Evolutionary conservation across 2,888 invertebrate species (phyloP).

Genomic region (Phorcus lineatus): DNA sequence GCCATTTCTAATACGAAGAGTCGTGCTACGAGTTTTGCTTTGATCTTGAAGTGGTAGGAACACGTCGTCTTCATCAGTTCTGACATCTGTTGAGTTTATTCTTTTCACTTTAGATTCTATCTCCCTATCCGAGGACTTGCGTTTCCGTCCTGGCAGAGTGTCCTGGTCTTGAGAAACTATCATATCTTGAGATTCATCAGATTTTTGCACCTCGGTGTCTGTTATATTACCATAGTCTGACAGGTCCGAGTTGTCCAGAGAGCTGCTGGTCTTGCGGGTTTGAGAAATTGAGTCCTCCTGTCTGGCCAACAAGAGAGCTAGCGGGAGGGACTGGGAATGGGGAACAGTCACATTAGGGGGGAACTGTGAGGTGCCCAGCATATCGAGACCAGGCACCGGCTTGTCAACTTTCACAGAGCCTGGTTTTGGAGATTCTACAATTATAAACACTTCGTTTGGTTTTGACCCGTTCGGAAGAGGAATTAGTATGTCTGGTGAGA

Average conservation of each 20-base stretch:
- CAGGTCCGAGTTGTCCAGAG: conserved; percentile 20
- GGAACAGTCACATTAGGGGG: background rate
- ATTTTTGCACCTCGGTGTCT: conserved; percentile 23
- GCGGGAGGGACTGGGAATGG: background rate
- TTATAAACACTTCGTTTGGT: conserved; percentile 29
- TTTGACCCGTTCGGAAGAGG: conserved; percentile 18
- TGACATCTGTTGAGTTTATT: background rate
- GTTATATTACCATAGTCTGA: conserved; percentile 17
- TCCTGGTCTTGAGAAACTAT: background rate
- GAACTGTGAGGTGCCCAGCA: background rate
- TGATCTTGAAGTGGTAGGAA: background rate
- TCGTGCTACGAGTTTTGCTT: too few relatives aligned
- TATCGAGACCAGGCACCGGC: background rate
- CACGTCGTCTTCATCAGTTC: conserved; percentile 32
- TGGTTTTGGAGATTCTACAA: conserved; percentile 25
- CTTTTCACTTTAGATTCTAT: conserved; percentile 19
- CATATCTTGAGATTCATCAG: background rate
- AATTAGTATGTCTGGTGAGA: conserved; percentile 22
- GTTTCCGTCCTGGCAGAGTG: background rate
- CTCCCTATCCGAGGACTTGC: conserved; percentile 28
- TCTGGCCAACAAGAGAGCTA: background rate
- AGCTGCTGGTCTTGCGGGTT: conserved; percentile 1
- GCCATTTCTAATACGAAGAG: too few relatives aligned
- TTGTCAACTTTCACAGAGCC: background rate
- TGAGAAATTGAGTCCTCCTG: background rate